These are phyloP conservation scores for Cynopterus brachyotis DNA, from an alignment of 2,113 vertebrate species.

Conservation along the genomic window DNA sequence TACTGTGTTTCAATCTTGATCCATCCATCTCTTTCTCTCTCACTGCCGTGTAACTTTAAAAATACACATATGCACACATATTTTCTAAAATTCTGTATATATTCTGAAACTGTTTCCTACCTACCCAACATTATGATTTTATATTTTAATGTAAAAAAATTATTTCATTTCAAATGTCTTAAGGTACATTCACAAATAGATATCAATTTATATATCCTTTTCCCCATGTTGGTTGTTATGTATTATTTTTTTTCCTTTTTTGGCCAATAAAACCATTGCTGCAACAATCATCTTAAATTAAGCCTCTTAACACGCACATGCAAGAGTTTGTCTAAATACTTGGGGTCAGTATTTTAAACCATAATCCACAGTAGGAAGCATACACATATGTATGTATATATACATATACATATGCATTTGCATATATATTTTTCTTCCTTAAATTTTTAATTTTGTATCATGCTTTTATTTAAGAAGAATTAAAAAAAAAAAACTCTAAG, in stretches of 20 bases:
- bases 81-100: background rate
- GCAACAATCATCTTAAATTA: background rate
- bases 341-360: background rate
- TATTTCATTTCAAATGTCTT: background rate
- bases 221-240: background rate
- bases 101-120: background rate
- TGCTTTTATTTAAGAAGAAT: background rate
- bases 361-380: background rate
- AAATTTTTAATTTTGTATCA: background rate
- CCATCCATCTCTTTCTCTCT: background rate
- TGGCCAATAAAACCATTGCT: background rate
- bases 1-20: background rate
- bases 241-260: background rate
- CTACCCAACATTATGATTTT: background rate
- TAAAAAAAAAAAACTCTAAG: conserved; percentile 2
- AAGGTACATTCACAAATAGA: background rate
- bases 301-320: background rate
- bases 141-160: background rate
- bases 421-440: background rate
- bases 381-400: background rate
- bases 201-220: background rate
- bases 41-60: background rate
- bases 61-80: background rate
- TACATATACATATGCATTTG: background rate
- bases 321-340: background rate